Evolutionary conservation across 2,888 invertebrate species (phyloP).

Genomic region (Dasysyrphus albostriatus): DNA sequence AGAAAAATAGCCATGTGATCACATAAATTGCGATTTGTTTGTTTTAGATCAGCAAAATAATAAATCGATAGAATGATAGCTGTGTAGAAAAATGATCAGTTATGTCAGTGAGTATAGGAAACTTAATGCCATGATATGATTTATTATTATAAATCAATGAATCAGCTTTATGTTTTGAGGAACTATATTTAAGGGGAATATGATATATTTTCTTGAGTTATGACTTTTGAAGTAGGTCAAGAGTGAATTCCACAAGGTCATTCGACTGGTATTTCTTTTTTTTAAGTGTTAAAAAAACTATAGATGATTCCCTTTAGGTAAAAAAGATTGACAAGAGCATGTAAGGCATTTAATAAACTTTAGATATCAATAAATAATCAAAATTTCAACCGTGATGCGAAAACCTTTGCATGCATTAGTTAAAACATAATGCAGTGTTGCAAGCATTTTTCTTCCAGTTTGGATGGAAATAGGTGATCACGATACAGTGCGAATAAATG

Average conservation of each 20-base stretch:
- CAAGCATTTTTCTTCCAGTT: too few relatives aligned
- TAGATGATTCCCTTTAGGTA: too few relatives aligned
- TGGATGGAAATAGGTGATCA: too few relatives aligned
- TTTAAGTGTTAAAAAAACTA: too few relatives aligned
- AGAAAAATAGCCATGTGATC: slow-evolving; percentile 12
- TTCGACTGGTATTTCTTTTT: background rate
- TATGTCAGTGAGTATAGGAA: slow-evolving; percentile 17
- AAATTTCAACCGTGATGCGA: too few relatives aligned
- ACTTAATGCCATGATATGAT: background rate
- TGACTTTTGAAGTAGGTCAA: background rate
- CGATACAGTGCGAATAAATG: too few relatives aligned
- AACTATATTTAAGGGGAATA: background rate
- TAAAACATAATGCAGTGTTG: too few relatives aligned
- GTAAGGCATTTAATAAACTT: too few relatives aligned
- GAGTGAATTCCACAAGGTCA: slow-evolving; percentile 9
- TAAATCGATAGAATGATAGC: background rate
- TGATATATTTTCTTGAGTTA: background rate
- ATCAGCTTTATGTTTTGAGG: background rate
- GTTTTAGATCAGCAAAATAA: slow-evolving; percentile 7
- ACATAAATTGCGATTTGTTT: slow-evolving; percentile 14
- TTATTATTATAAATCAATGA: background rate
- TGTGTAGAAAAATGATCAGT: background rate
- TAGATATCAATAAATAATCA: too few relatives aligned
- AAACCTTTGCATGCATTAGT: too few relatives aligned
- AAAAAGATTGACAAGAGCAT: too few relatives aligned